Percentiles rank a stretch among this genome's conserved stretches.
These are phyloP conservation scores for Micromys minutus DNA, from an alignment of 2,113 vertebrate genomes.

Conservation along the genomic window DNA sequence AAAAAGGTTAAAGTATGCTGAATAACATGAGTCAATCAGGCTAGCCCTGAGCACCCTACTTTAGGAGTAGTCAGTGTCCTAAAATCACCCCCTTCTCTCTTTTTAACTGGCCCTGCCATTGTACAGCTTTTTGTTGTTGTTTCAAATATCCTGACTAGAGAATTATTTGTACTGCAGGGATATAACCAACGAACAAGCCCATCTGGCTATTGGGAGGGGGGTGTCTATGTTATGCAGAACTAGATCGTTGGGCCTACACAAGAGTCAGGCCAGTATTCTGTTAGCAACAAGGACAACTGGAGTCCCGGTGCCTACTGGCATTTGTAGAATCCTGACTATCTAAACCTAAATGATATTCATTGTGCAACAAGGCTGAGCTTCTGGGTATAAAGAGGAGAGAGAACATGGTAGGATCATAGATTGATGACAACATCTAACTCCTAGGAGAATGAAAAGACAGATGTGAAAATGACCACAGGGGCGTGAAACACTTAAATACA, in stretches of 20 bases:
- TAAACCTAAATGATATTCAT: neutral
- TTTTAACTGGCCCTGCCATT: neutral
- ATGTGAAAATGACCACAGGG: neutral
- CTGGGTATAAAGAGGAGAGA: neutral
- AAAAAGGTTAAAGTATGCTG: neutral
- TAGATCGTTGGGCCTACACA: neutral
- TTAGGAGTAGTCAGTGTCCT: neutral
- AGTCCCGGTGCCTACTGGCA: neutral
- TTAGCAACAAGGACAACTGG: neutral
- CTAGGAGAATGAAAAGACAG: neutral
- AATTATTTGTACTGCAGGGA: neutral
- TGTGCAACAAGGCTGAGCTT: neutral
- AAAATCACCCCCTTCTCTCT: neutral
- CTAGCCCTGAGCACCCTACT: neutral
- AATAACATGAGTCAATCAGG: neutral
- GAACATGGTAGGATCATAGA: neutral
- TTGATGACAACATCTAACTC: neutral
- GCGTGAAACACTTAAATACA: neutral
- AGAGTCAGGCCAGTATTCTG: neutral
- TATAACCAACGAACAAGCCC: neutral
- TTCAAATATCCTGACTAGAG: neutral
- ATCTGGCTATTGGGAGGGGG: neutral
- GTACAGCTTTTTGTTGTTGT: neutral
- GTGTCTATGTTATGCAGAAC: neutral
- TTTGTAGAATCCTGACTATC: neutral